A percentile compares a stretch with the other conserved stretches of the same genome.
Conservation (phyloP, 2,888 invertebrate species). For the Amphipoea lucens region DNA sequence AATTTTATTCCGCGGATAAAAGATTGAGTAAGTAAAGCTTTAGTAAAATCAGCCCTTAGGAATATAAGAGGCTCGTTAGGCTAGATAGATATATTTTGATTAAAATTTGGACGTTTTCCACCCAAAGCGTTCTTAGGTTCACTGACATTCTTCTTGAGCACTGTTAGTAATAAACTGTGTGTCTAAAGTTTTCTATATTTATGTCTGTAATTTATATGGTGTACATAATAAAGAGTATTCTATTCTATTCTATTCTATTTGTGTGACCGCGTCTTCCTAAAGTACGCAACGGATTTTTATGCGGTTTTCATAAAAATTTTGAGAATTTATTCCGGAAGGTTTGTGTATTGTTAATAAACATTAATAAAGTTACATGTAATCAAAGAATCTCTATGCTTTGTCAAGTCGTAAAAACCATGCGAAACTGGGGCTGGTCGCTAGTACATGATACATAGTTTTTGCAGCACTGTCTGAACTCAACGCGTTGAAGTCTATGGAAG, state of each 20-base stretch:
- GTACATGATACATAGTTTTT: background rate
- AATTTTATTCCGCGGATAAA: too few species aligned
- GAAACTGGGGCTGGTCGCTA: background rate
- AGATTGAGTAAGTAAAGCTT: too few species aligned
- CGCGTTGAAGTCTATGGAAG: constrained; percentile 43
- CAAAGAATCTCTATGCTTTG: background rate
- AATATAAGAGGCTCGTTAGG: too few species aligned
- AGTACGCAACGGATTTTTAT: background rate
- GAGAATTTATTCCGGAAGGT: background rate
- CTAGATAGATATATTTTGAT: background rate
- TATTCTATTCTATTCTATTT: too few species aligned
- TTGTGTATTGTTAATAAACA: background rate
- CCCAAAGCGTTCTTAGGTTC: background rate
- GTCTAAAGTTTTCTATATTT: too few species aligned
- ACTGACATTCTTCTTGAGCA: background rate
- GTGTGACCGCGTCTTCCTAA: background rate
- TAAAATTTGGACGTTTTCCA: background rate
- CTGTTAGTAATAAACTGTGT: background rate
- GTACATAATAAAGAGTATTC: too few species aligned
- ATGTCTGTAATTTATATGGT: too few species aligned
- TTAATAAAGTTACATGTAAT: background rate
- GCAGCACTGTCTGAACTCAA: background rate
- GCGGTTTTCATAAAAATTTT: background rate
- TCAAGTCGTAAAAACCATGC: background rate
- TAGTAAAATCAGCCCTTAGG: too few species aligned